Percentiles rank a stretch among this genome's conserved stretches.
Conservation (phyloP, 1,140 invertebrate species). For the Vanessa atalanta region DNA sequence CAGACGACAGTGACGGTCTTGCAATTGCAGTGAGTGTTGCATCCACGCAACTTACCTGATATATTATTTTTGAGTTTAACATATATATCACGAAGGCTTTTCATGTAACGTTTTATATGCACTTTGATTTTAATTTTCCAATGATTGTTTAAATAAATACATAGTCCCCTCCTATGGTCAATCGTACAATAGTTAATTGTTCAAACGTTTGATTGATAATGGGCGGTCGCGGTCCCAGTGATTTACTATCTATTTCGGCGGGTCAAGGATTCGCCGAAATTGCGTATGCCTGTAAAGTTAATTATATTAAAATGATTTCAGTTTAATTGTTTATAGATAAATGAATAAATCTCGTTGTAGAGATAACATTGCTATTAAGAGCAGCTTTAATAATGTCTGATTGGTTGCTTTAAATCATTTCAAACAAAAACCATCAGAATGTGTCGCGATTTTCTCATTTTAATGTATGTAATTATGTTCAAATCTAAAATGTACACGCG, state of each 20-base stretch:
- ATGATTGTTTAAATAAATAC: not conserved
- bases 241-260: conserved; percentile 19
- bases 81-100: too few relatives aligned
- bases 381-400: not conserved
- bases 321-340: not conserved
- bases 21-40: conserved; percentile 43
- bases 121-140: too few relatives aligned
- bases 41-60: too few relatives aligned
- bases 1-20: conserved; percentile 40
- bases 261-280: conserved; percentile 28
- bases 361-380: not conserved
- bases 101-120: too few relatives aligned
- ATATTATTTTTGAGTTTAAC: too few relatives aligned
- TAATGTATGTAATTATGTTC: conserved; percentile 24
- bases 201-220: conserved; percentile 9
- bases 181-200: not conserved
- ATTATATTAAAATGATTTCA: not conserved
- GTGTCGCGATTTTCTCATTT: conserved; percentile 22
- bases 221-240: not conserved
- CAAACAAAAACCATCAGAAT: conserved; percentile 10
- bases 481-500: not conserved
- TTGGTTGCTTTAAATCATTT: not conserved
- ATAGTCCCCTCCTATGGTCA: not conserved
- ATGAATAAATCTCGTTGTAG: not conserved
- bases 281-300: conserved; percentile 23